Evolutionary conservation across 2,888 invertebrate genomes (phyloP).

Genomic region (Mythimna pallens): DNA sequence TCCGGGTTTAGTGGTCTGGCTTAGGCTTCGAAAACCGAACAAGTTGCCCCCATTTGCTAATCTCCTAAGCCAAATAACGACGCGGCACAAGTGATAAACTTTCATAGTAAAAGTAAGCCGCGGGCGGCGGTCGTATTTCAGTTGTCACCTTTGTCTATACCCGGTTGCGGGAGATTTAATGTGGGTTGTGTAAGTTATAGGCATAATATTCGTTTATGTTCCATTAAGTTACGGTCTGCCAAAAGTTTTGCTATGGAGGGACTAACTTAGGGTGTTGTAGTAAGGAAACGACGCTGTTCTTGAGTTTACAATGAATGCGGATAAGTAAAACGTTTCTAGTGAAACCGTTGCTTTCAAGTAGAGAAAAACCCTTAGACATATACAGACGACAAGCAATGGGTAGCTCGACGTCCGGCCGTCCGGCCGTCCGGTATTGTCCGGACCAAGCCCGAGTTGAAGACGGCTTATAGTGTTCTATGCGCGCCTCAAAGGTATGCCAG

Average conservation of each 20-base stretch:
- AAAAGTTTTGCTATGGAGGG: slow-evolving; percentile 50
- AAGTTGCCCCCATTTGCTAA: slow-evolving; percentile 86
- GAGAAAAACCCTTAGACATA: no score
- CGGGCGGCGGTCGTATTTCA: slow-evolving; percentile 51
- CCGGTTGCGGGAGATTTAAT: slow-evolving; percentile 52
- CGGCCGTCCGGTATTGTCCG: no score
- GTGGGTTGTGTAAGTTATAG: slow-evolving; percentile 51
- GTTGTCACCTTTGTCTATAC: slow-evolving; percentile 59
- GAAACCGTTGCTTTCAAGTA: neutral
- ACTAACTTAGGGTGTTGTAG: slow-evolving; percentile 1
- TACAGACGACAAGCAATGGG: neutral
- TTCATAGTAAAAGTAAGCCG: slow-evolving; percentile 65
- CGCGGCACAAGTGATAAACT: slow-evolving; percentile 81
- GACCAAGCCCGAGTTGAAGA: no score
- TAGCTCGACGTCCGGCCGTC: no score
- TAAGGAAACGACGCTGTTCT: slow-evolving; percentile 1
- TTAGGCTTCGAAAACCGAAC: slow-evolving; percentile 85
- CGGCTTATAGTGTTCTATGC: no score
- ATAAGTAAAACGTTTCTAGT: neutral
- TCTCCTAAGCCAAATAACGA: slow-evolving; percentile 85
- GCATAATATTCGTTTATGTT: slow-evolving; percentile 50
- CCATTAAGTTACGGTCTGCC: slow-evolving; percentile 42
- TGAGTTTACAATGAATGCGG: neutral
- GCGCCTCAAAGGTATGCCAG: no score
- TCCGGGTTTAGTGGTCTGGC: slow-evolving; percentile 78